Evolutionary conservation across 37 sponge, comb jelly and placozoan species (phyloP), one percentile per base, ranked within the genome.

Genomic region (Haliclona indistincta): DNA sequence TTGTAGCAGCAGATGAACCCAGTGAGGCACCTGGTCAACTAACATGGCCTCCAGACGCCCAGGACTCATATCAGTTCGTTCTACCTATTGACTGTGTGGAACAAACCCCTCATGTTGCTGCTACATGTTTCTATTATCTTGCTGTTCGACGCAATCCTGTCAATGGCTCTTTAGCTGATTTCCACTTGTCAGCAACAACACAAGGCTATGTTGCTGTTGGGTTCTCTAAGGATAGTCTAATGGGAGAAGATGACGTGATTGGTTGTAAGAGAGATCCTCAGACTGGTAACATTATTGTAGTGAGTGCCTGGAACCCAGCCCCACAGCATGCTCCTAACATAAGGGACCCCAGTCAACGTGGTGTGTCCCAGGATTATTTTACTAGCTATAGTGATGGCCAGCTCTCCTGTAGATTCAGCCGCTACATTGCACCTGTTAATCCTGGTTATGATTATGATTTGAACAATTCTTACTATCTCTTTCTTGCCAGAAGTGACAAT

Each of bases 351-450:
- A 47, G 20, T 47, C 53, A 71, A 47, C 2, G 30, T 52, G 72
- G 72, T 5, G 2, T 68, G 44, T 68, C 8, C 38, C 11, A 11
- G 6, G 20, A 70, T 70, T 45, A 20, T n/a, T n/a, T n/a, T 10
- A 43, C 28, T 30, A 4, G 10, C 28, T 71, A 33, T 71, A 54
- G 1, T 1, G 33, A 71, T 52, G 55, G 55, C n/a, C 2, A 36
- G 3, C 23, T 71, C 55, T 71, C 55, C 2, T 71, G 72, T 55
- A 73, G 74, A 20, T 73, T 73, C 74, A 73, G 74, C 53, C 52
- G 74, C 4, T 35, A 55, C 42, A 30, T 40, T 56, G 61, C 1
- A 3, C 38, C 23, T 2, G 54, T 47, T 11, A 71, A 71, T 28
- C 2, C 5, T 22, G 54, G 55, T 26, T 13, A 52, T 32, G 83